Percentiles rank a stretch among this genome's conserved stretches.
Evolutionary conservation across 2,888 invertebrate species (phyloP).

Genomic region (Glaucopsyche alexis): DNA sequence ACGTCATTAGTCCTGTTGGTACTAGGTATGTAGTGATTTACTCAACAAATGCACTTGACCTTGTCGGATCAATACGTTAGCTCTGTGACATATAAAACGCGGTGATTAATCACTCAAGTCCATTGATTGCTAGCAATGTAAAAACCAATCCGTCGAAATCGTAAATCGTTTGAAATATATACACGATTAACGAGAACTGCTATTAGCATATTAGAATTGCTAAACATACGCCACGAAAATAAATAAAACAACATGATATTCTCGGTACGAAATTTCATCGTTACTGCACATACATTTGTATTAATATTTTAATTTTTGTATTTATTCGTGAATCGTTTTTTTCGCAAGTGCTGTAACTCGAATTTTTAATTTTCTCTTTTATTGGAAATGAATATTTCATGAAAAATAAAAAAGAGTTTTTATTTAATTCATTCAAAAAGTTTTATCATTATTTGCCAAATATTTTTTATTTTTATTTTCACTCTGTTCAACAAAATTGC

Average conservation of each 20-base stretch:
- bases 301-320: neutral
- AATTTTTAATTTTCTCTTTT: neutral
- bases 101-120: conserved; percentile 51
- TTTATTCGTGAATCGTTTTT: neutral
- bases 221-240: neutral
- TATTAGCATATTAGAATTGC: conserved; percentile 24
- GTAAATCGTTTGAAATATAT: conserved; percentile 12
- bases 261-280: neutral
- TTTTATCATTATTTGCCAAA: neutral
- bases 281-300: too few species aligned
- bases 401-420: neutral
- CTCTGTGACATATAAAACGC: conserved; percentile 45
- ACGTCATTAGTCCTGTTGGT: neutral
- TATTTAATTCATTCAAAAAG: neutral
- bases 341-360: neutral
- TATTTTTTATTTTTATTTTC: neutral
- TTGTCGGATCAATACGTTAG: conserved; percentile 66
- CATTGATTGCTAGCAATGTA: conserved; percentile 34
- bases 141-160: conserved; percentile 21
- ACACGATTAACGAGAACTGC: conserved; percentile 12
- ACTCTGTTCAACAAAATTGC: neutral
- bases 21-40: conserved; percentile 21
- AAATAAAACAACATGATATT: conserved; percentile 7
- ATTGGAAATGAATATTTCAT: neutral
- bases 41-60: conserved; percentile 51